Evolutionary conservation across 2,797 vertebrate genomes (phyloP).

Genomic region (Gouania willdenowi): DNA sequence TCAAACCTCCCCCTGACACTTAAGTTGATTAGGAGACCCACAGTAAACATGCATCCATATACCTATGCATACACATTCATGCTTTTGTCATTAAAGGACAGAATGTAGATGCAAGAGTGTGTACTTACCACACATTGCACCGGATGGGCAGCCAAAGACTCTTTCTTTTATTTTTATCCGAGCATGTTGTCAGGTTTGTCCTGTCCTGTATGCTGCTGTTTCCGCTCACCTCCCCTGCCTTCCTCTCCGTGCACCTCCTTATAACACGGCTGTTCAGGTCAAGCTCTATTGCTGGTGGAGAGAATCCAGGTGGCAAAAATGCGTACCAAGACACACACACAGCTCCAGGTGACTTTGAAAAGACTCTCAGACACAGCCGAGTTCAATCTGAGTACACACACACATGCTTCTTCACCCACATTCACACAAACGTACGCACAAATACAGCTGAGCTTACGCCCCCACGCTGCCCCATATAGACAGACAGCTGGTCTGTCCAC

Average conservation of each 20-base stretch:
- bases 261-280: conserved; percentile 61
- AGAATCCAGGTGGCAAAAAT: conserved; percentile 45
- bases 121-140: conserved; percentile 75
- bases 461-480: conserved; percentile 20
- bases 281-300: conserved; percentile 61
- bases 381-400: conserved; percentile 3
- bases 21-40: too few species aligned
- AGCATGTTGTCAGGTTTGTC: conserved; percentile 51
- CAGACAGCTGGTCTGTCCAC: conserved; percentile 35
- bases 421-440: conserved; percentile 15
- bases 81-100: too few species aligned
- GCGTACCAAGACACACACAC: conserved; percentile 18
- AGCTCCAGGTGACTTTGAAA: conserved; percentile 35
- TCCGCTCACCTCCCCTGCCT: conserved; percentile 30
- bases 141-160: conserved; percentile 53
- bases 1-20: too few species aligned
- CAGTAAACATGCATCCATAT: too few species aligned
- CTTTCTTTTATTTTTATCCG: conserved; percentile 45
- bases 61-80: too few species aligned
- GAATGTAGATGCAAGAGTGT: background rate
- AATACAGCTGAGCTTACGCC: conserved; percentile 35
- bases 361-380: conserved; percentile 42
- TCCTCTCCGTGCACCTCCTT: conserved; percentile 51
- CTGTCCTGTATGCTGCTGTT: conserved; percentile 28
- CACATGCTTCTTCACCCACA: conserved; percentile 15